Conservation (phyloP, 2,113 vertebrate species). For the Eonycteris spelaea region DNA sequence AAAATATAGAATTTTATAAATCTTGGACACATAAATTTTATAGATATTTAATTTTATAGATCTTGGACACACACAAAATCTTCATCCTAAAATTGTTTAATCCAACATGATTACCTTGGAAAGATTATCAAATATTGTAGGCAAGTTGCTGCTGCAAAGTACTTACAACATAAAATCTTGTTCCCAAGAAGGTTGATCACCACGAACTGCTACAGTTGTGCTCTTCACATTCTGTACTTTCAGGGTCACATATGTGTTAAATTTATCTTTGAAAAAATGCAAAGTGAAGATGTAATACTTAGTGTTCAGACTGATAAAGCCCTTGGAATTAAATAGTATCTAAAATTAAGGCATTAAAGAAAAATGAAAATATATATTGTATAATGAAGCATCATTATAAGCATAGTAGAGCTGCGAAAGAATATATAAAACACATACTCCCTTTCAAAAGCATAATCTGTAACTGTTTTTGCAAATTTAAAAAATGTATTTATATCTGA, state of each 20-base stretch:
- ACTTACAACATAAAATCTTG: constrained; percentile 99
- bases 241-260: constrained; percentile 95
- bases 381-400: not conserved
- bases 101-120: not conserved
- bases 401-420: not conserved
- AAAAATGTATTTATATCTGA: not conserved
- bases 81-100: not conserved
- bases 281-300: constrained; percentile 43
- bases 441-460: not conserved
- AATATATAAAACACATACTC: not conserved
- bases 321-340: constrained; percentile 18
- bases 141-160: not conserved
- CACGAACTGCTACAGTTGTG: constrained; percentile 92
- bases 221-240: constrained; percentile 99
- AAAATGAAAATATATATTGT: constrained; percentile 1
- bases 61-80: not conserved
- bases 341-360: constrained; percentile 37
- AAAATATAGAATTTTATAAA: not conserved
- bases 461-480: constrained; percentile 16
- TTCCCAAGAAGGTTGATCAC: constrained; percentile 94
- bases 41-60: not conserved
- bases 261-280: constrained; percentile 88
- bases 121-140: not conserved
- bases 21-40: not conserved
- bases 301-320: constrained; percentile 8